phyloP scores from a whole-genome alignment of 2,113 vertebrate species.

The Ictalurus punctatus region DNA sequence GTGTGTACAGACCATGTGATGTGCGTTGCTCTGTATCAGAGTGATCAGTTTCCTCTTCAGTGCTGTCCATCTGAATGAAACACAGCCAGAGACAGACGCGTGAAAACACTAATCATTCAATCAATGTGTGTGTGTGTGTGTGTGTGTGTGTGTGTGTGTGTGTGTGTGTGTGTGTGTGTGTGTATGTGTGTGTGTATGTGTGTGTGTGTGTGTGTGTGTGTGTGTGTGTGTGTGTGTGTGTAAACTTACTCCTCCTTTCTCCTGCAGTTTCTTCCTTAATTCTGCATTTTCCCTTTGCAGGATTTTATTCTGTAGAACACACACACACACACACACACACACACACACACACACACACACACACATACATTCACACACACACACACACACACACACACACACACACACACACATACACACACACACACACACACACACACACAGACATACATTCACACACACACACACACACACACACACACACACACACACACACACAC shows the following conservation, averaged over 20 bases:
- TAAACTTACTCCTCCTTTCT: background rate
- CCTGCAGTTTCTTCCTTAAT: slow-evolving; percentile 65
- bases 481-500: no score
- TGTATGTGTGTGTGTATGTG: no score
- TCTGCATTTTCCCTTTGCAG: slow-evolving; percentile 70
- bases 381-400: background rate
- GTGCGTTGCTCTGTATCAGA: slow-evolving; percentile 17
- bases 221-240: background rate
- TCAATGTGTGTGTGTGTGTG: background rate
- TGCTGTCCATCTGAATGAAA: background rate
- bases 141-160: slow-evolving; percentile 2
- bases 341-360: slow-evolving; percentile 1
- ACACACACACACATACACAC: background rate
- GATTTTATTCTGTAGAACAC: slow-evolving; percentile 68
- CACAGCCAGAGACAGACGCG: background rate
- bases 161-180: background rate
- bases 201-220: no score
- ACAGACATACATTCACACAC: no score
- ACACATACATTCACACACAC: no score
- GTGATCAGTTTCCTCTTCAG: slow-evolving; percentile 13
- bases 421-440: background rate
- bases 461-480: no score
- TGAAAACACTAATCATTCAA: background rate
- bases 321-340: background rate
- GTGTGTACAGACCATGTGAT: slow-evolving; percentile 19